Conservation (phyloP, 2,797 vertebrate species). For the Hipposideros larvatus region DNA sequence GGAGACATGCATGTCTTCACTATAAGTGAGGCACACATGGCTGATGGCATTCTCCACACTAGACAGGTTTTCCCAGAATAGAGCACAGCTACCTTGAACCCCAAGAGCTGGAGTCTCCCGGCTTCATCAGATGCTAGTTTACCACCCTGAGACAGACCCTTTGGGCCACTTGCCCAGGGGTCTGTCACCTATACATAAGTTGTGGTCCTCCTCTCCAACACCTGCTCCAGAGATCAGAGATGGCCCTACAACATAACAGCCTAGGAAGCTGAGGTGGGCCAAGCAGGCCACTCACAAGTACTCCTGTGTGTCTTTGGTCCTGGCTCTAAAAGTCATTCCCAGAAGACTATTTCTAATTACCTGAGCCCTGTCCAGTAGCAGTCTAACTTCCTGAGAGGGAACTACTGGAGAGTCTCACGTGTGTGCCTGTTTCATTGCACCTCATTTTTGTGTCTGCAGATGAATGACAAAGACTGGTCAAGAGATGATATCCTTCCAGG, state of each 20-base stretch:
- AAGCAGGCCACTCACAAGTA: neutral
- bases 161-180: neutral
- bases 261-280: neutral
- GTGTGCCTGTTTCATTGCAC: neutral
- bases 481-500: neutral
- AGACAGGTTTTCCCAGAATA: neutral
- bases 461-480: neutral
- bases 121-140: neutral
- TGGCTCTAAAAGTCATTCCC: neutral
- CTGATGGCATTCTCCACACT: neutral
- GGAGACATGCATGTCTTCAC: neutral
- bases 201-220: neutral
- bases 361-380: neutral
- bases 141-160: neutral
- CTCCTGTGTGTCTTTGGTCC: neutral
- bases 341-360: neutral
- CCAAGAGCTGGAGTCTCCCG: neutral
- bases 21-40: neutral
- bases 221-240: neutral
- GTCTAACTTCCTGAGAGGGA: neutral
- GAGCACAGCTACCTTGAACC: neutral
- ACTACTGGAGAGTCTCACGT: neutral
- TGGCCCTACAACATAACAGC: neutral
- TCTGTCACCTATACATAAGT: neutral
- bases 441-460: conserved; percentile 7